Percentiles rank a stretch among this genome's conserved stretches.
These are phyloP conservation scores for Luidia sarsii DNA, from an alignment of 53 echinoderm and acorn worm genomes.

Conservation along the genomic window DNA sequence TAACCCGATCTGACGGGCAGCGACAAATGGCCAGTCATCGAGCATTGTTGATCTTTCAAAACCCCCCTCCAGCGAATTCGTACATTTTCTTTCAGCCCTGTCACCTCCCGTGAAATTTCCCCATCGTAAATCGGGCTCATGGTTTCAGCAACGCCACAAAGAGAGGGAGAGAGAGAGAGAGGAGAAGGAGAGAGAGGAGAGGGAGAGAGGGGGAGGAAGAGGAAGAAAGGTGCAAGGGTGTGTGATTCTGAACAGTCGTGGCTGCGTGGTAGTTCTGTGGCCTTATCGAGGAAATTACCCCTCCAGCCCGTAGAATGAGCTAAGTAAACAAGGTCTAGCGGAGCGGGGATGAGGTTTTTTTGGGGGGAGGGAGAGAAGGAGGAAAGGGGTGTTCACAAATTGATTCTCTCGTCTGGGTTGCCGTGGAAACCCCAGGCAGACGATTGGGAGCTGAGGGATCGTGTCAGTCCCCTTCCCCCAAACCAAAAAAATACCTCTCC, in stretches of 20 bases:
- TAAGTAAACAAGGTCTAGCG: constrained; percentile 30
- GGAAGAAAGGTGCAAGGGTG: background rate
- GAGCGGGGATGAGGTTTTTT: background rate
- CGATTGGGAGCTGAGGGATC: background rate
- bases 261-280: constrained; percentile 30
- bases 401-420: constrained; percentile 43
- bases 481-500: too few species aligned
- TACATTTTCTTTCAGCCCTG: too few species aligned
- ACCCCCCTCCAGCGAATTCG: too few species aligned
- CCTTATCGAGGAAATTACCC: constrained; percentile 41
- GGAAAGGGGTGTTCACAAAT: too few species aligned
- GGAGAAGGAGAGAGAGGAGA: background rate
- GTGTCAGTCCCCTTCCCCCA: background rate
- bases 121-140: too few species aligned
- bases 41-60: constrained; percentile 35
- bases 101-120: too few species aligned
- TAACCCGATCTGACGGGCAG: background rate
- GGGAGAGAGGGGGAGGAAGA: too few species aligned
- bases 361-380: too few species aligned
- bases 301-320: constrained; percentile 1
- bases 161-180: background rate
- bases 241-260: constrained; percentile 24
- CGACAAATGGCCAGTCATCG: background rate
- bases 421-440: constrained; percentile 26
- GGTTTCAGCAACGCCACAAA: too few species aligned